phyloP scores from a whole-genome alignment of 2,888 invertebrate species.

The Scrobipalpa atriplicella region DNA sequence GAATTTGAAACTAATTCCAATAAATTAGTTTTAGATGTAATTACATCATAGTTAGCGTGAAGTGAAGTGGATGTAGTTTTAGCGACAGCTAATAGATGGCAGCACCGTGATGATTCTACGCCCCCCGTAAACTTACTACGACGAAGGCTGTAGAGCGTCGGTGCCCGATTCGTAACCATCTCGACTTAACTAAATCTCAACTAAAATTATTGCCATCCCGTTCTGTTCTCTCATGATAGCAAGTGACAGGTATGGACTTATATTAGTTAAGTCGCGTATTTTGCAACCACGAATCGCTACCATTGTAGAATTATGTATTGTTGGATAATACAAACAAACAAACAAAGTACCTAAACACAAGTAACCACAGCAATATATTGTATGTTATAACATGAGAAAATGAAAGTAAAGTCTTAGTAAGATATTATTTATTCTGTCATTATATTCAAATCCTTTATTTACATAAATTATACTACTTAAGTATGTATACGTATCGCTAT shows the following conservation, averaged over 20 bases:
- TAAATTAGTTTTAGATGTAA: no score
- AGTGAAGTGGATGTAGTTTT: neutral
- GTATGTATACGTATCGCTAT: neutral
- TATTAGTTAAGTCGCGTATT: no score
- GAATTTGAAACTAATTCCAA: no score
- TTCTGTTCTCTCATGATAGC: no score
- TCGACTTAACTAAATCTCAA: neutral
- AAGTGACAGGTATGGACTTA: no score
- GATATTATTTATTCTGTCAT: slow-evolving; percentile 20
- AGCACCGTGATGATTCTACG: neutral
- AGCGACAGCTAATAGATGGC: neutral
- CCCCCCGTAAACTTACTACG: neutral
- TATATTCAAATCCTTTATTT: slow-evolving; percentile 23
- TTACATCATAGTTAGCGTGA: neutral
- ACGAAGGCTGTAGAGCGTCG: no score
- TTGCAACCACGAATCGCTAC: no score
- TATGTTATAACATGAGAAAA: neutral
- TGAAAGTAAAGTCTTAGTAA: neutral
- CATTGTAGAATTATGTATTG: no score
- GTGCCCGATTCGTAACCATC: no score
- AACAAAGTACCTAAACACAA: no score
- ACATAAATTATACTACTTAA: slow-evolving; percentile 18
- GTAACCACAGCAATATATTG: neutral
- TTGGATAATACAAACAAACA: no score
- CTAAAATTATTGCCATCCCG: no score